Base-by-base conservation (phyloP, 1,140 invertebrate species). In the Sitodiplosis mosellana region DNA sequence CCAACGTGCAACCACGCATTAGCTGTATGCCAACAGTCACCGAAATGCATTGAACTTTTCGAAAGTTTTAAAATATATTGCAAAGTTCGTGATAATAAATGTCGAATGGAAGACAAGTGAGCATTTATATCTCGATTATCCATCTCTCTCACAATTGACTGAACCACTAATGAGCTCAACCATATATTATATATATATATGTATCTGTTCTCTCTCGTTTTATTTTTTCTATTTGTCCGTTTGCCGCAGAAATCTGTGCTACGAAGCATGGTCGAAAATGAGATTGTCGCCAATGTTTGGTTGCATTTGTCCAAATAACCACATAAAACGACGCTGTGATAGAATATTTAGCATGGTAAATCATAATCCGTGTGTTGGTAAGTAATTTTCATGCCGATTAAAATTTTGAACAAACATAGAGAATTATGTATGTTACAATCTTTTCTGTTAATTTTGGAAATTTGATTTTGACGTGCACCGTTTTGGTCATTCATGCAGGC, bases 281-380 rank as follows among this genome's bases (percentile, higher is more conserved):
- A 75, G 84, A 38, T 64, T 82, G 46, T 85, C 85, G 11, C 85
- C 84, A 2, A 80, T 90, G 73, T 90, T 89, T 64, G 87, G 87
- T 12, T 89, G 86, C 67, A 88, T 89, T 53, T 89, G 87, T 64
- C 86, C 87, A 45, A 85, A 83, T 59, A 86, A 84, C 55, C 80
- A 85, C 64, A 79, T 81, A 69, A 87, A 87, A 73, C 81, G 80
- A 55, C 75, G 81, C 53, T 89, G 87, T 67, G 83, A 90, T 62
- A 71, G 79, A 55, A 84, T 88, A 62, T 89, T 87, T 68, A 75
- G 76, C 50, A 75, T 80, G 58, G 82, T 89, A 58, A 87, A 90
- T 72, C 81, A 87, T 67, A 89, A 90, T 71, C 84, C 85, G 15
- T 90, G 87, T 67, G 79, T 89, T 58, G 84, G 87, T 90, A 75